These are phyloP conservation scores for Helicolenus hilgendorfi DNA, from an alignment of 2,797 vertebrate species.

Conservation along the genomic window DNA sequence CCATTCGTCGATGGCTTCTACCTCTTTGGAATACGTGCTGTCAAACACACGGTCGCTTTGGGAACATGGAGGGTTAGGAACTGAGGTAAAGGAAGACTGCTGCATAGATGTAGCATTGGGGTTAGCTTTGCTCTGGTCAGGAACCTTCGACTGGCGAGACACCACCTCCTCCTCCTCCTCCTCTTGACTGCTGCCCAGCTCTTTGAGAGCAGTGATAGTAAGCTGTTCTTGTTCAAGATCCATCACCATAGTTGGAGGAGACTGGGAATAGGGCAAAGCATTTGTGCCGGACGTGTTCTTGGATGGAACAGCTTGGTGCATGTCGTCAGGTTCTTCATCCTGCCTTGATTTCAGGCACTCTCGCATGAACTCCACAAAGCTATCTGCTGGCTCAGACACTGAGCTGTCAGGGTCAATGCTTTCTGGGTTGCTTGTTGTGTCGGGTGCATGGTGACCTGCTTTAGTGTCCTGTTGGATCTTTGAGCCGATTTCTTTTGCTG, in stretches of 20 bases:
- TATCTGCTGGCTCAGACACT: constrained; percentile 80
- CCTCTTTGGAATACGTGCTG: constrained; percentile 83
- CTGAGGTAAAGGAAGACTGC: constrained; percentile 46
- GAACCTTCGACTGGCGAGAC: constrained; percentile 26
- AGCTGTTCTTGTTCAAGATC: constrained; percentile 92
- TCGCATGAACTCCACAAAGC: constrained; percentile 91
- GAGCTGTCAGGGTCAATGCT: constrained; percentile 47
- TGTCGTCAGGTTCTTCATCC: constrained; percentile 80
- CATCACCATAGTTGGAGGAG: constrained; percentile 75
- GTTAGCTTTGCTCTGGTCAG: constrained; percentile 37
- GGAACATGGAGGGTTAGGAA: constrained; percentile 46
- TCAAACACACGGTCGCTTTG: constrained; percentile 68
- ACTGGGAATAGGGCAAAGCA: constrained; percentile 12
- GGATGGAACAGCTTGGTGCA: constrained; percentile 5
- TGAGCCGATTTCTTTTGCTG: constrained; percentile 26
- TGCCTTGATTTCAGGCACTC: constrained; percentile 89
- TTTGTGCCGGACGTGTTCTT: constrained; percentile 30
- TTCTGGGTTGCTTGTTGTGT: constrained; percentile 62
- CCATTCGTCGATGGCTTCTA: constrained; percentile 89
- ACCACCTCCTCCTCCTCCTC: constrained; percentile 63
- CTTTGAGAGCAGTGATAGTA: constrained; percentile 92
- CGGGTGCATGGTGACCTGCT: constrained; percentile 30
- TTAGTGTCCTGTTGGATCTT: constrained; percentile 45
- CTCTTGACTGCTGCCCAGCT: constrained; percentile 88
- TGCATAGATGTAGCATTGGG: constrained; percentile 17